Evolutionary conservation across 1,140 invertebrate genomes (phyloP).

Genomic region (Orchesella cincta): DNA sequence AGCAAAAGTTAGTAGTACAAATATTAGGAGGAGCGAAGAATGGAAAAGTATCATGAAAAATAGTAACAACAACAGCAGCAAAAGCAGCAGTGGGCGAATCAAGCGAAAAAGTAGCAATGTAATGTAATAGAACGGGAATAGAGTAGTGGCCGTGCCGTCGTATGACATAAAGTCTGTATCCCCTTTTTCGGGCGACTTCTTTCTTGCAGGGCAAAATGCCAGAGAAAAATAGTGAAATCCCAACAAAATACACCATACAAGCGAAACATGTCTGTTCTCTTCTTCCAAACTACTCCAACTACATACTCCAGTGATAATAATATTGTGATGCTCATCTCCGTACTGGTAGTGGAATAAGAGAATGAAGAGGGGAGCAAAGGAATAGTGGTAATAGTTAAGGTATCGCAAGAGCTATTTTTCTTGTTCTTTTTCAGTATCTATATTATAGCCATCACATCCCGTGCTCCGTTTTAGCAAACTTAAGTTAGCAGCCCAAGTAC

Average conservation of each 20-base stretch:
- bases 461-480: not conserved
- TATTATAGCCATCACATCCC: no score
- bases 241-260: slow-evolving; percentile 6
- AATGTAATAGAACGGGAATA: not conserved
- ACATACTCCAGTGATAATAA: not conserved
- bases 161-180: no score
- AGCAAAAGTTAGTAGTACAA: no score
- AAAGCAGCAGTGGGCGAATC: no score
- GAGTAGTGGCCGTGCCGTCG: not conserved
- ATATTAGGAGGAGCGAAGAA: no score
- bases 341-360: not conserved
- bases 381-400: no score
- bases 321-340: not conserved
- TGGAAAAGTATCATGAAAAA: no score
- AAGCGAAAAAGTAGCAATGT: not conserved
- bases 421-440: no score
- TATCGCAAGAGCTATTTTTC: no score
- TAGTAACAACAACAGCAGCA: no score
- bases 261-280: not conserved
- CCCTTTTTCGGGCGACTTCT: slow-evolving; percentile 6
- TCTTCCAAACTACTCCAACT: not conserved
- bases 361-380: not conserved
- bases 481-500: no score
- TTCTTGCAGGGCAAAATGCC: slow-evolving; percentile 3
- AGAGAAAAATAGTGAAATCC: slow-evolving; percentile 9